Percentiles rank a stretch among this genome's conserved stretches.
Conservation (phyloP, 2,113 vertebrate species). For the Zosterops hypoxanthus region DNA sequence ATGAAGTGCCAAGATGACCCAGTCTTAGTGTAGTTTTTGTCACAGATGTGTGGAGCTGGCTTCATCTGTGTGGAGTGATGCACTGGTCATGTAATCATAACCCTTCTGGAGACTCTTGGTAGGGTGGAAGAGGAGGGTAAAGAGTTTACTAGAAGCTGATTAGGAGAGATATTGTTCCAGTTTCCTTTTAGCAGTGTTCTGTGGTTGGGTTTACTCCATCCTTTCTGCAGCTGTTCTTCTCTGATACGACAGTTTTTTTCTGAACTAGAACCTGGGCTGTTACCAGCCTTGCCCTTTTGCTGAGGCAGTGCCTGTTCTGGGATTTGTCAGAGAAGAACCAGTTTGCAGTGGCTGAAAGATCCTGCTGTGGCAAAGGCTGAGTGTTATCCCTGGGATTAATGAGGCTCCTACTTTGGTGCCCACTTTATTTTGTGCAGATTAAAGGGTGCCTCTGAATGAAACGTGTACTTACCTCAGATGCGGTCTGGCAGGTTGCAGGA, state of each 20-base stretch:
- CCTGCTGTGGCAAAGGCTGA: neutral
- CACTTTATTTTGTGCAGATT: neutral
- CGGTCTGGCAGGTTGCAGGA: neutral
- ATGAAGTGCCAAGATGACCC: neutral
- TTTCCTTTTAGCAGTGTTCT: neutral
- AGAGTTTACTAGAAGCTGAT: neutral
- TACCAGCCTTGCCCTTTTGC: neutral
- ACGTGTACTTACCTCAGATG: rapidly evolving
- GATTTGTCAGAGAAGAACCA: neutral
- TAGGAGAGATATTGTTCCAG: neutral
- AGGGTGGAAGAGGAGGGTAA: neutral
- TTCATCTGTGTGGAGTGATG: neutral
- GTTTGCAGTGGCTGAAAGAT: neutral
- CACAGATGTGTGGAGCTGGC: neutral
- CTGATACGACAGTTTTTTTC: neutral
- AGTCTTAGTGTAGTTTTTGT: neutral
- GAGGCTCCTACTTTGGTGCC: neutral
- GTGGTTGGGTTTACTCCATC: neutral
- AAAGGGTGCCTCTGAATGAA: neutral
- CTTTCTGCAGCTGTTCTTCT: constrained; percentile 4
- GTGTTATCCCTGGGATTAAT: neutral
- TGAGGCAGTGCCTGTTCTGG: neutral
- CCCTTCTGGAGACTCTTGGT: neutral
- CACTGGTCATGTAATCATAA: neutral
- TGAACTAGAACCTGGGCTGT: neutral